phyloP scores from a whole-genome alignment of 2,113 vertebrate genomes.

The Paradoxurus hermaphroditus region DNA sequence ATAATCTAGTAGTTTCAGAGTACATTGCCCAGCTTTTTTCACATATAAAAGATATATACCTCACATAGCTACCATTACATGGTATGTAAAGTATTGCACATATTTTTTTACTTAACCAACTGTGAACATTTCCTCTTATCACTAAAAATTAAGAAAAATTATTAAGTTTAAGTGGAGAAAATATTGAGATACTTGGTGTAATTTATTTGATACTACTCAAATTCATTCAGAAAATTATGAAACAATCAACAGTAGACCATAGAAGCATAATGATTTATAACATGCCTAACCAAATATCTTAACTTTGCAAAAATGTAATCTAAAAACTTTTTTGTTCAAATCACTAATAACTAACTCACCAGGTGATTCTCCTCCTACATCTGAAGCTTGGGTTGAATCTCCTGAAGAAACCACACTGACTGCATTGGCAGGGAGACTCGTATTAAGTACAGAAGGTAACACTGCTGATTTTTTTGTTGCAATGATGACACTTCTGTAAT shows the following conservation, averaged over 20 bases:
- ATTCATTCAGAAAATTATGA: background rate
- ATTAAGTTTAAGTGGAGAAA: background rate
- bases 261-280: conserved; percentile 17
- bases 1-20: background rate
- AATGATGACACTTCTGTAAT: conserved; percentile 92
- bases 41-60: background rate
- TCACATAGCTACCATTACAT: background rate
- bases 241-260: background rate
- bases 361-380: conserved; percentile 81
- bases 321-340: background rate
- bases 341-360: conserved; percentile 81
- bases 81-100: background rate
- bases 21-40: background rate
- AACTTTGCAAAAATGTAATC: background rate
- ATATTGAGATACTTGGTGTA: background rate
- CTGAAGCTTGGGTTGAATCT: conserved; percentile 84
- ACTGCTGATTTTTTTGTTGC: conserved; percentile 90
- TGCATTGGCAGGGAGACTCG: conserved; percentile 82
- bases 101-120: background rate
- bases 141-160: background rate
- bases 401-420: conserved; percentile 92
- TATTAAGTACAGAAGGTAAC: conserved; percentile 76
- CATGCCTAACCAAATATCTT: background rate
- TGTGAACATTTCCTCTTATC: background rate
- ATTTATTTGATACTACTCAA: conserved; percentile 15